Percentiles rank a stretch among this genome's conserved stretches.
phyloP scores from a whole-genome alignment of 2,797 vertebrate species.

The Tapirus indicus region DNA sequence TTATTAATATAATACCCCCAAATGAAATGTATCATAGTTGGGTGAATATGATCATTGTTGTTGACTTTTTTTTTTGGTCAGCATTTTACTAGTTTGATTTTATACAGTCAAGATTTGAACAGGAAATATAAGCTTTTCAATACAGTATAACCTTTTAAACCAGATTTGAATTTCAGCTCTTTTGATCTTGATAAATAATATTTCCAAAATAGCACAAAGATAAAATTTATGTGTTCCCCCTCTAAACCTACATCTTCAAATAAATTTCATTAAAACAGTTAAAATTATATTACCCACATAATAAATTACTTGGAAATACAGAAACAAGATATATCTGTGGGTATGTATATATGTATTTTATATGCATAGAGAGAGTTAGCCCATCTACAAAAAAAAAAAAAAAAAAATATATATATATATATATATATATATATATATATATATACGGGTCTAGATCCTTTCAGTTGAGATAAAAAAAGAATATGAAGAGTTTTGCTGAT shows the following conservation, averaged over 20 bases:
- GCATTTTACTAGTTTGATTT: not conserved
- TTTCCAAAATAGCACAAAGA: not conserved
- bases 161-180: not conserved
- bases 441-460: not conserved
- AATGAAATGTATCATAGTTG: not conserved
- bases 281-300: not conserved
- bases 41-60: not conserved
- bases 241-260: not conserved
- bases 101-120: not conserved
- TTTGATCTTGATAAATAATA: constrained; percentile 52
- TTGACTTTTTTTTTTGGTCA: not conserved
- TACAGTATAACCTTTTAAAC: constrained; percentile 4
- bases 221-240: not conserved
- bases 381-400: not conserved
- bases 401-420: too few relatives aligned
- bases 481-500: constrained; percentile 30
- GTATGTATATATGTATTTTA: not conserved
- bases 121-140: not conserved
- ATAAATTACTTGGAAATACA: not conserved
- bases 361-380: not conserved
- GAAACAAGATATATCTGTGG: not conserved
- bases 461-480: constrained; percentile 33
- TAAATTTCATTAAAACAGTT: constrained; percentile 20
- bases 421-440: too few relatives aligned
- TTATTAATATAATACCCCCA: not conserved